Percentiles rank a stretch among this genome's conserved stretches.
Evolutionary conservation across 2,113 vertebrate species (phyloP).

Genomic region (Ploceus nigricollis): DNA sequence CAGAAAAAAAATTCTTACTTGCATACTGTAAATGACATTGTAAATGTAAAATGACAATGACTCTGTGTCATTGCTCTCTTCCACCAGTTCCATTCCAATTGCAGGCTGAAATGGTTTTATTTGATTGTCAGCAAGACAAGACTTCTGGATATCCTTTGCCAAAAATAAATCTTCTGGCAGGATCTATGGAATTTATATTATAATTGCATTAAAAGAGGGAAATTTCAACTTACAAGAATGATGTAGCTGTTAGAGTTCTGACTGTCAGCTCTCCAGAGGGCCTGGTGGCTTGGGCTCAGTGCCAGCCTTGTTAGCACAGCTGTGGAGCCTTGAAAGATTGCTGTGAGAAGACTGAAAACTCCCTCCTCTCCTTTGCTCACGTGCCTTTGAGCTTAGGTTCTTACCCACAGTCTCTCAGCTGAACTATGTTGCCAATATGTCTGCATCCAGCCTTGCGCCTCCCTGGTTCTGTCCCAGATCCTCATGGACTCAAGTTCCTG

Average conservation of each 20-base stretch:
- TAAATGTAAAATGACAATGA: background rate
- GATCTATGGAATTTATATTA: background rate
- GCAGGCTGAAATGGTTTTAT: conserved; percentile 71
- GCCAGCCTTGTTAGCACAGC: background rate
- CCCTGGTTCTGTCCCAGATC: background rate
- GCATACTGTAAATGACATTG: background rate
- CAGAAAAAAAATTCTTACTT: conserved; percentile 40
- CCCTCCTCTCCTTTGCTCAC: background rate
- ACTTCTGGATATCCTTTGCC: background rate
- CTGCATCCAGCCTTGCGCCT: background rate
- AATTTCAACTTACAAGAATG: background rate
- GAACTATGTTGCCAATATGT: background rate
- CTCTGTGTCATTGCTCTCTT: background rate
- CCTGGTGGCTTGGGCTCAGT: background rate
- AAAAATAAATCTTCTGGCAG: background rate
- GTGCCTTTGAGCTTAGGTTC: background rate
- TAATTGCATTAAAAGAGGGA: background rate
- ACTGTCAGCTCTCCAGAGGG: background rate
- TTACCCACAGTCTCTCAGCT: background rate
- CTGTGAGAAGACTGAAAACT: background rate
- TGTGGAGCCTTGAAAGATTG: background rate
- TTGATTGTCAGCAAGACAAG: conserved; percentile 69
- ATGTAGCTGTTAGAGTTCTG: background rate
- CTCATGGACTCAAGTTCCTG: background rate
- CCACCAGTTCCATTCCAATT: background rate